Evolutionary conservation across 2,797 vertebrate genomes (phyloP).

Genomic region (Eulemur albifrons): DNA sequence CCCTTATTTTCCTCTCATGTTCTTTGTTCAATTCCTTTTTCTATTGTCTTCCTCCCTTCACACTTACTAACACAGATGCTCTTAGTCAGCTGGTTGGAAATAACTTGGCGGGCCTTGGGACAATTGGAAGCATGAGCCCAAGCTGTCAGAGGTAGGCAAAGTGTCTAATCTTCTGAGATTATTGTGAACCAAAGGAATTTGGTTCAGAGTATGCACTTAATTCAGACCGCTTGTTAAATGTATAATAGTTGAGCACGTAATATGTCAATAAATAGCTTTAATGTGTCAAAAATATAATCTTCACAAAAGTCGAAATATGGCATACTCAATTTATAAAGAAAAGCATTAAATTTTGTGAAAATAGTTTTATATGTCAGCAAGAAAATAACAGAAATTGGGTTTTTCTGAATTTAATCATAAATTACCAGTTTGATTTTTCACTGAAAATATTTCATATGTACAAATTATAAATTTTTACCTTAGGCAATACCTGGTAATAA

Average conservation of each 20-base stretch:
- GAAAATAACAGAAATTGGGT: constrained; percentile 26
- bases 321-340: not conserved
- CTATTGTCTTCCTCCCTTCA: not conserved
- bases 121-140: not conserved
- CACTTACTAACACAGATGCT: not conserved
- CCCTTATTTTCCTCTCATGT: not conserved
- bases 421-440: constrained; percentile 26
- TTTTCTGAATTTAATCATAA: constrained; percentile 32
- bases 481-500: not conserved
- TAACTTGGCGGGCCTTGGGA: not conserved
- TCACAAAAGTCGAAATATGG: not conserved
- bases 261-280: constrained; percentile 2
- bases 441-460: not conserved
- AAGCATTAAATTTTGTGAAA: constrained; percentile 51
- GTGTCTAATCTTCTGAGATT: constrained; percentile 22
- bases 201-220: not conserved
- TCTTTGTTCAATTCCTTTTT: constrained; percentile 30
- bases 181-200: constrained; percentile 29
- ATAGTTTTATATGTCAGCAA: constrained; percentile 21
- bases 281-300: constrained; percentile 27
- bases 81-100: not conserved
- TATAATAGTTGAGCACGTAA: not conserved
- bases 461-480: constrained; percentile 11
- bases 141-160: not conserved
- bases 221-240: not conserved